These are phyloP conservation scores for Magallana angulata DNA, from an alignment of 1,140 invertebrate species.

Conservation along the genomic window DNA sequence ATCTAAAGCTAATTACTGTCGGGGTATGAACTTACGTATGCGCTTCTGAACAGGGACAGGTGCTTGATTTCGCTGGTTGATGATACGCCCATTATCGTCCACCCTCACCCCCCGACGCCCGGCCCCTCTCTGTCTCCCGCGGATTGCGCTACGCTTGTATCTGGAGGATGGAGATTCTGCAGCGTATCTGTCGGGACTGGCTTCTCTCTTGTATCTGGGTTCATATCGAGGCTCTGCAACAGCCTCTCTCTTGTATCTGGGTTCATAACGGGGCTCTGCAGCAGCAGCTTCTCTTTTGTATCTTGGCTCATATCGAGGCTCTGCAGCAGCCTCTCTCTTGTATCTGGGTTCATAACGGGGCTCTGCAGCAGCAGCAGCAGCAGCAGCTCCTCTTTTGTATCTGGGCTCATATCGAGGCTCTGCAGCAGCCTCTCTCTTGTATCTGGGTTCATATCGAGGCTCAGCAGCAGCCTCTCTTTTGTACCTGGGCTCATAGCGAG, in stretches of 20 bases:
- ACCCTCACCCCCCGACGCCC: not conserved
- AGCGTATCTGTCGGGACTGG: not conserved
- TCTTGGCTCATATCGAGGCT: not conserved
- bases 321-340: not conserved
- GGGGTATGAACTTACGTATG: not conserved
- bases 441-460: not conserved
- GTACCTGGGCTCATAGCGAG: not conserved
- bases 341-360: not conserved
- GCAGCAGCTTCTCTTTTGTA: not conserved
- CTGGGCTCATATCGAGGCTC: not conserved
- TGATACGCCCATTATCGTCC: conserved; percentile 4
- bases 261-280: not conserved
- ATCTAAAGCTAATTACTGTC: no score
- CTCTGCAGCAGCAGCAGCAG: not conserved
- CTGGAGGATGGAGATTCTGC: not conserved
- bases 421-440: not conserved
- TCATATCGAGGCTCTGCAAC: not conserved
- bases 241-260: no score
- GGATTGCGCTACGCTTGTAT: conserved; percentile 9
- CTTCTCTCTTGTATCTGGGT: not conserved
- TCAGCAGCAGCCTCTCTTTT: not conserved
- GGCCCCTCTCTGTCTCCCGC: not conserved
- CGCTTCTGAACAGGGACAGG: not conserved
- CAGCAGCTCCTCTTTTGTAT: not conserved
- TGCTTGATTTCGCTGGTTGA: not conserved